A percentile compares a stretch with the other conserved stretches of the same genome.
Evolutionary conservation across 2,797 vertebrate genomes (phyloP).

Genomic region (Miichthys miiuy): DNA sequence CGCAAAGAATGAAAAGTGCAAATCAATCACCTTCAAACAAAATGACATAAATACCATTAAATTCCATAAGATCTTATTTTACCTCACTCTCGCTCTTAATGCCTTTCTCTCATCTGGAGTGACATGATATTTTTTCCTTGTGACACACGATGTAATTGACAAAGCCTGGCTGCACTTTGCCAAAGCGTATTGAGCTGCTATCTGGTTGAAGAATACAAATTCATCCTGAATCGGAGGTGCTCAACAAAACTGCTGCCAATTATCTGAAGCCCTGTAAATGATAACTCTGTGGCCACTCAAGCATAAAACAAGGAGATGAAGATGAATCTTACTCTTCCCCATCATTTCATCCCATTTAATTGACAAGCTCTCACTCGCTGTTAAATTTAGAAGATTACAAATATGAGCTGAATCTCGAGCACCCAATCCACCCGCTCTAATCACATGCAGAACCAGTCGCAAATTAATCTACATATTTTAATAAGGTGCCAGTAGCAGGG

Average conservation of each 20-base stretch:
- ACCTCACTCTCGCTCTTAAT: conserved; percentile 74
- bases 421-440: conserved; percentile 90
- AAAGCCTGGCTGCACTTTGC: conserved; percentile 80
- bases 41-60: conserved; percentile 83
- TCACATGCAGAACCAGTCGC: conserved; percentile 89
- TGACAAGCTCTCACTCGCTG: conserved; percentile 95
- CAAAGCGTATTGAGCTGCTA: conserved; percentile 79
- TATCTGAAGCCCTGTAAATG: conserved; percentile 94
- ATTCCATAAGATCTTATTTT: conserved; percentile 82
- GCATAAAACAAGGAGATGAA: conserved; percentile 99
- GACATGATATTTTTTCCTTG: conserved; percentile 76
- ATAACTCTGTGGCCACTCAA: conserved; percentile 91
- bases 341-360: conserved; percentile 98
- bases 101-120: conserved; percentile 79
- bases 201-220: conserved; percentile 85
- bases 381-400: conserved; percentile 98
- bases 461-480: conserved; percentile 98
- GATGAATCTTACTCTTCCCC: conserved; percentile 94
- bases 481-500: conserved; percentile 88
- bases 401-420: conserved; percentile 93
- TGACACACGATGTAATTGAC: conserved; percentile 82
- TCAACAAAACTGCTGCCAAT: conserved; percentile 93
- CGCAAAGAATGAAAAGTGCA: conserved; percentile 65
- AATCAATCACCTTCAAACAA: conserved; percentile 81
- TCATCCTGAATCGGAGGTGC: conserved; percentile 88